Evolutionary conservation across 2,888 invertebrate genomes (phyloP).

Genomic region (Drosophila picticornis): DNA sequence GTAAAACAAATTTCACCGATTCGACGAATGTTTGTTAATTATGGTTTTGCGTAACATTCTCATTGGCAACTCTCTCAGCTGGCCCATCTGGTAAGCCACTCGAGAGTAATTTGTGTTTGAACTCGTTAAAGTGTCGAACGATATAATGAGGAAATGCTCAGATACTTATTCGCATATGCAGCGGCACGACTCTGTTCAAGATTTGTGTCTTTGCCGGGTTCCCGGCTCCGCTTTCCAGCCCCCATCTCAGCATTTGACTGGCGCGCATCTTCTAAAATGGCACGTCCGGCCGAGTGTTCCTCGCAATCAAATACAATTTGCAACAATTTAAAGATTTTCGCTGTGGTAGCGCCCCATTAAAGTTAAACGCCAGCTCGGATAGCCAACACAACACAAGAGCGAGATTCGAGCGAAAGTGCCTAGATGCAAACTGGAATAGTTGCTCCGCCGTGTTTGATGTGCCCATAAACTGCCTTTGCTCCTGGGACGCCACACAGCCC

Average conservation of each 20-base stretch:
- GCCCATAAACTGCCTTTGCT: slow-evolving; percentile 66
- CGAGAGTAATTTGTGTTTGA: slow-evolving; percentile 76
- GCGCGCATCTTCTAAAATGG: slow-evolving; percentile 67
- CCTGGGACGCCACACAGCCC: slow-evolving; percentile 23
- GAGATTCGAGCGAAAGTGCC: slow-evolving; percentile 29
- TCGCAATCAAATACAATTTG: slow-evolving; percentile 69
- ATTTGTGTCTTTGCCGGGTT: slow-evolving; percentile 45
- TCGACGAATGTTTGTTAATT: slow-evolving; percentile 77
- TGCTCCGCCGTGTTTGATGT: slow-evolving; percentile 72
- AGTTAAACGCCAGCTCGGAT: slow-evolving; percentile 69
- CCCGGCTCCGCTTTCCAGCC: slow-evolving; percentile 11
- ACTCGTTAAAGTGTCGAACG: slow-evolving; percentile 75
- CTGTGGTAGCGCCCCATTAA: slow-evolving; percentile 54
- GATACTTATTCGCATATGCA: slow-evolving; percentile 67
- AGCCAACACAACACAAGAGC: slow-evolving; percentile 38
- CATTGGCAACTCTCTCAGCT: slow-evolving; percentile 36
- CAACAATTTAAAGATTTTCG: slow-evolving; percentile 74
- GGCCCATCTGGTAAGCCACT: slow-evolving; percentile 43
- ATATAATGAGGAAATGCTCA: slow-evolving; percentile 58
- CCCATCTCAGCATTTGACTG: slow-evolving; percentile 1
- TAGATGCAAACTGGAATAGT: slow-evolving; percentile 72
- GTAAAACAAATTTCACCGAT: slow-evolving; percentile 67
- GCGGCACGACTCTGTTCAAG: slow-evolving; percentile 60
- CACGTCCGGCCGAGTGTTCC: slow-evolving; percentile 66
- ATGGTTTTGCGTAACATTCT: slow-evolving; percentile 74